phyloP scores from a whole-genome alignment of 2,888 invertebrate species.

The Torymus texanus region DNA sequence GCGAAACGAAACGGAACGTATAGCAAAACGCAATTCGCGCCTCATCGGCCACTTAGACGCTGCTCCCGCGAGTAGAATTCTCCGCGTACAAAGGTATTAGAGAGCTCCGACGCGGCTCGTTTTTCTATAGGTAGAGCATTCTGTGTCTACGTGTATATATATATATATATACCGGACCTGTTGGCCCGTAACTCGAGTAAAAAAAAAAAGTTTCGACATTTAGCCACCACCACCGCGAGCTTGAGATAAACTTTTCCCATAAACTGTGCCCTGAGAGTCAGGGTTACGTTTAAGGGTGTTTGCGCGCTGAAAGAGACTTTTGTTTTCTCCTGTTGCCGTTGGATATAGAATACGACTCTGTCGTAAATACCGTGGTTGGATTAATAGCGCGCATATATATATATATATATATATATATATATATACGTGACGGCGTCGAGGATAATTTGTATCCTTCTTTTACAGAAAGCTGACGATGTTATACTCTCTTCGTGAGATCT shows the following conservation, averaged over 20 bases:
- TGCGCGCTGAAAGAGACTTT: neutral
- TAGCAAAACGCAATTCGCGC: constrained; percentile 41
- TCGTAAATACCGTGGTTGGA: constrained; percentile 15
- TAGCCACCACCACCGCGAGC: neutral
- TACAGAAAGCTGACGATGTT: neutral
- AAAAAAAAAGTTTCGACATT: constrained; percentile 18
- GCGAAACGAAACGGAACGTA: neutral
- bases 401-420: neutral
- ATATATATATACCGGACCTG: neutral
- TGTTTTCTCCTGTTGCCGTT: neutral
- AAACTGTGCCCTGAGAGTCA: constrained; percentile 7
- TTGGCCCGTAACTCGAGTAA: neutral
- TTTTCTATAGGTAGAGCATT: too few relatives aligned
- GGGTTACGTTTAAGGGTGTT: neutral
- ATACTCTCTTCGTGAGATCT: too few relatives aligned
- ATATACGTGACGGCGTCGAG: neutral
- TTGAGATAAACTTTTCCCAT: constrained; percentile 28
- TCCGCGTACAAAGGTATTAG: too few relatives aligned
- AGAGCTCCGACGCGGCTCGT: too few relatives aligned
- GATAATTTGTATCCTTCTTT: constrained; percentile 28
- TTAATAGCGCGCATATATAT: constrained; percentile 17
- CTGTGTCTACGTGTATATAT: neutral
- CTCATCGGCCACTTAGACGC: constrained; percentile 31
- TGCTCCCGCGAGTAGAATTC: too few relatives aligned
- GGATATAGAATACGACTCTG: neutral